Conservation (phyloP, 2,113 vertebrate genomes). For the Electrona antarctica region DNA sequence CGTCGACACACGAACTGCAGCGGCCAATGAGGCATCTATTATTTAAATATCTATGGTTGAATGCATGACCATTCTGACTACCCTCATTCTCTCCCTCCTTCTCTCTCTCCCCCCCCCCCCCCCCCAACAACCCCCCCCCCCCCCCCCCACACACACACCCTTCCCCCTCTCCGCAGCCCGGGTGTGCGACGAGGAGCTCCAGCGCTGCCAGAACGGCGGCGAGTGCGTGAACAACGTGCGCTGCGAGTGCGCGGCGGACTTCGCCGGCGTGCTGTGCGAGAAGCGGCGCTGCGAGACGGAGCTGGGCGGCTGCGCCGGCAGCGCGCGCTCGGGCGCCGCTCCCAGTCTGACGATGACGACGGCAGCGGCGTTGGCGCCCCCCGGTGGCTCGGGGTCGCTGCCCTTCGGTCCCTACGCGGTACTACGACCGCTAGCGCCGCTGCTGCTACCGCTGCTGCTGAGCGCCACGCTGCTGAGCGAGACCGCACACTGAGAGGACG, state of each 20-base stretch:
- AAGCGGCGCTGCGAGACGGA: slow-evolving; percentile 85
- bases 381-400: too few species aligned
- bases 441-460: slow-evolving; percentile 67
- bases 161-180: slow-evolving; percentile 89
- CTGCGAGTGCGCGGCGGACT: slow-evolving; percentile 87
- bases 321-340: slow-evolving; percentile 68
- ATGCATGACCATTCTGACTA: too few species aligned
- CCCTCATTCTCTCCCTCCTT: not conserved
- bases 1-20: too few species aligned
- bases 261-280: slow-evolving; percentile 91
- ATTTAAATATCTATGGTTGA: too few species aligned
- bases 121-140: too few species aligned
- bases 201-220: slow-evolving; percentile 96
- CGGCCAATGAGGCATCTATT: too few species aligned
- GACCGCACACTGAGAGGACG: slow-evolving; percentile 61
- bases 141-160: too few species aligned
- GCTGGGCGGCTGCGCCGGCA: slow-evolving; percentile 82
- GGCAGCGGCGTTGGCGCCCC: slow-evolving; percentile 12
- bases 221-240: slow-evolving; percentile 88
- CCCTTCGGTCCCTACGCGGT: too few species aligned
- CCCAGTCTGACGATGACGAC: too few species aligned
- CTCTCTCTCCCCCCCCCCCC: slow-evolving; percentile 46
- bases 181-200: slow-evolving; percentile 94
- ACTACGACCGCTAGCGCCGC: too few species aligned
- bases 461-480: slow-evolving; percentile 69